Percentiles rank a stretch among this genome's conserved stretches.
Conservation (phyloP, 2,797 vertebrate species). For the Carapus acus region DNA sequence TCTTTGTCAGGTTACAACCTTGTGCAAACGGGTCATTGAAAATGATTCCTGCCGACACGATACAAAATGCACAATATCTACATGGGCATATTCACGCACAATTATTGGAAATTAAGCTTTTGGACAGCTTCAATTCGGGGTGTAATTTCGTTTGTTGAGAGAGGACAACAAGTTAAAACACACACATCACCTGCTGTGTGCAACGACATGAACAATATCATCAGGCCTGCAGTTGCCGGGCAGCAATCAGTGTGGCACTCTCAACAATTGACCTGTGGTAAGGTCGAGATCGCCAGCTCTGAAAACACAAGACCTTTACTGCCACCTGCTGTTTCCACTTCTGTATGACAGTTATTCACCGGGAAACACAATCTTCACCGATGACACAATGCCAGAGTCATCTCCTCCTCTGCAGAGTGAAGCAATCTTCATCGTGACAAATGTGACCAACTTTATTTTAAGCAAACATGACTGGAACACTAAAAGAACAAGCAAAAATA, state of each 20-base stretch:
- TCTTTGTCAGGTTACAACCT: conserved; percentile 31
- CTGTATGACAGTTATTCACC: conserved; percentile 9
- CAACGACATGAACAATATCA: conserved; percentile 45
- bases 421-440: no score
- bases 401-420: no score
- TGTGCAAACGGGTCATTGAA: no score
- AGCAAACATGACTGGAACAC: background rate
- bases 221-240: conserved; percentile 40
- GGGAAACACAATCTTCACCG: background rate
- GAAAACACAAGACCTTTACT: conserved; percentile 62
- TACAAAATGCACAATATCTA: conserved; percentile 22
- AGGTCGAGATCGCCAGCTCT: background rate
- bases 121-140: no score
- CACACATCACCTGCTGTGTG: conserved; percentile 28
- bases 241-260: no score
- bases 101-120: no score
- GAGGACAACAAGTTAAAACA: conserved; percentile 12
- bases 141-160: no score
- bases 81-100: conserved; percentile 9
- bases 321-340: conserved; percentile 67
- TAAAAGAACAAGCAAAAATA: background rate
- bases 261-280: conserved; percentile 14
- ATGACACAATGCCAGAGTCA: no score
- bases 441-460: no score
- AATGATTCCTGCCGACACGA: conserved; percentile 48